phyloP scores from a whole-genome alignment of 2,797 vertebrate species.

The Phrynocephalus forsythii region DNA sequence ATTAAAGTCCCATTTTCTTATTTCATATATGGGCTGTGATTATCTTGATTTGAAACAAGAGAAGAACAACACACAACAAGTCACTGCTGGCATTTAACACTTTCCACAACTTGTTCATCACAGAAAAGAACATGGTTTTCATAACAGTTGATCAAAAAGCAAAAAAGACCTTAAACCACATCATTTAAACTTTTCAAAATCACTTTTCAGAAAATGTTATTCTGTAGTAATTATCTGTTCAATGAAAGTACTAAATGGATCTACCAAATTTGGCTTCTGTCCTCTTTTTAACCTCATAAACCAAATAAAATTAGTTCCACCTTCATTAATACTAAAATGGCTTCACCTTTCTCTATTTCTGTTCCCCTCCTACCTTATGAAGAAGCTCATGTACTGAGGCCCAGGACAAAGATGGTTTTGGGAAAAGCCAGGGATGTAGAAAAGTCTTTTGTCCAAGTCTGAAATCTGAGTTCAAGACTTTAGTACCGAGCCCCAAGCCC shows the following conservation, averaged over 20 bases:
- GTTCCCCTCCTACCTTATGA: not conserved
- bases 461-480: no score
- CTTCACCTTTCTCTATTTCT: not conserved
- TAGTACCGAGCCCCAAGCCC: no score
- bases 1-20: slow-evolving; percentile 8
- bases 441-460: no score
- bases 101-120: not conserved
- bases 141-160: not conserved
- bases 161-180: not conserved
- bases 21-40: not conserved
- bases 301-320: not conserved
- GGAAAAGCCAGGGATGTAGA: not conserved
- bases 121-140: not conserved
- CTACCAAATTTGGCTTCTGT: not conserved
- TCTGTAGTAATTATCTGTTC: not conserved
- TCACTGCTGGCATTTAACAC: not conserved
- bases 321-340: not conserved
- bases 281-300: not conserved
- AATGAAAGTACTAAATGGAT: not conserved
- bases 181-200: not conserved
- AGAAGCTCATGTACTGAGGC: not conserved
- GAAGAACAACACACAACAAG: not conserved
- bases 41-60: slow-evolving; percentile 25
- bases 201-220: not conserved
- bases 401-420: not conserved